A percentile compares a stretch with the other conserved stretches of the same genome.
Evolutionary conservation across 1,140 invertebrate species (phyloP).

Genomic region (Dufourea novaeangliae): DNA sequence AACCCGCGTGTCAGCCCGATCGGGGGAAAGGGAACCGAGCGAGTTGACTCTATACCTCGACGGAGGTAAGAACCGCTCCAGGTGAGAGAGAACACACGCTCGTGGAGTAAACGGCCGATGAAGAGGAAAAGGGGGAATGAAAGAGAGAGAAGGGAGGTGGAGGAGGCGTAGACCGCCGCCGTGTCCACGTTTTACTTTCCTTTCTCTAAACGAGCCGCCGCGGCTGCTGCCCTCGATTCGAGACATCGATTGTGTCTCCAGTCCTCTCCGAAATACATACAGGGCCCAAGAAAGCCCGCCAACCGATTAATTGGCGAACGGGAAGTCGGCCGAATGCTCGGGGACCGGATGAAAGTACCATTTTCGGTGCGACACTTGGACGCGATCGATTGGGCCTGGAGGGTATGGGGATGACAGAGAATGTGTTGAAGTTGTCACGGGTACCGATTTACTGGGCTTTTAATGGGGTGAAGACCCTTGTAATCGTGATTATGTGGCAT

Average conservation of each 20-base stretch:
- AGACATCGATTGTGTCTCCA: slow-evolving; percentile 64
- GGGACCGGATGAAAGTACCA: too few relatives aligned
- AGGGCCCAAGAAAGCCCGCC: slow-evolving; percentile 39
- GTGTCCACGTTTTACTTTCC: slow-evolving; percentile 66
- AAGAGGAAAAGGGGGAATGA: neutral
- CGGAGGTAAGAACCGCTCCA: slow-evolving; percentile 49
- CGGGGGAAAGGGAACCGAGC: slow-evolving; percentile 7
- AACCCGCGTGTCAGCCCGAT: slow-evolving; percentile 21
- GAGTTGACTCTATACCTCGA: slow-evolving; percentile 43
- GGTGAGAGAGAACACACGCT: slow-evolving; percentile 56
- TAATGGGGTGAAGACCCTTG: too few relatives aligned
- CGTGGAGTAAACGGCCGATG: slow-evolving; percentile 28
- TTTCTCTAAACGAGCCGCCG: slow-evolving; percentile 67
- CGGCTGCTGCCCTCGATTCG: slow-evolving; percentile 67
- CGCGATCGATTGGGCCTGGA: too few relatives aligned
- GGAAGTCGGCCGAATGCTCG: neutral
- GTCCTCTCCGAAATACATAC: slow-evolving; percentile 48
- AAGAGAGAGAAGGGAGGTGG: neutral
- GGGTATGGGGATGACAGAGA: too few relatives aligned
- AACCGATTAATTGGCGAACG: slow-evolving; percentile 22
- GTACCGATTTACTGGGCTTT: too few relatives aligned
- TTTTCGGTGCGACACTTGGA: too few relatives aligned
- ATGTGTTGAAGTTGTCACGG: too few relatives aligned
- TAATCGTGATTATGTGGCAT: too few relatives aligned
- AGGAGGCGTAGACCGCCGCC: slow-evolving; percentile 53